Evolutionary conservation across 2,113 vertebrate species (phyloP).

Genomic region (Antechinus stuartii): DNA sequence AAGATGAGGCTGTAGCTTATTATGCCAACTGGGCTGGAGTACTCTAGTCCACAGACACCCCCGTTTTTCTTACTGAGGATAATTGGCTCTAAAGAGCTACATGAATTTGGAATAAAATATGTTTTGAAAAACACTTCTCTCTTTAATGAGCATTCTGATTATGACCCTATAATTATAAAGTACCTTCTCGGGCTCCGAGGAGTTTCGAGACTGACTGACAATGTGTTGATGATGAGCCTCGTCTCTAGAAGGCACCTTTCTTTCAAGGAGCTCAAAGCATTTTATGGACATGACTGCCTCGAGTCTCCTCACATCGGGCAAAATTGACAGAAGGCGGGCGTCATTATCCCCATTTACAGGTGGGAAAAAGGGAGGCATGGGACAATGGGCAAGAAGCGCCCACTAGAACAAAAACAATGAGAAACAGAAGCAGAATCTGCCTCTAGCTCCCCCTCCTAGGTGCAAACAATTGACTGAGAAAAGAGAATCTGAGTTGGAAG

Average conservation of each 20-base stretch:
- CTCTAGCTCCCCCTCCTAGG: not conserved
- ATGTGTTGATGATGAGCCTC: not conserved
- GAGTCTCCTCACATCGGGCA: not conserved
- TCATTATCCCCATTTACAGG: not conserved
- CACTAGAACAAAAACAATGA: not conserved
- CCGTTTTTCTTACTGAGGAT: conserved; percentile 34
- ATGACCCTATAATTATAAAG: conserved; percentile 41
- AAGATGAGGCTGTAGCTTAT: not conserved
- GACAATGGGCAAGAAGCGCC: not conserved
- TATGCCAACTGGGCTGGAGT: not conserved
- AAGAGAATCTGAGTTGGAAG: not conserved
- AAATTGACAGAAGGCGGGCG: not conserved
- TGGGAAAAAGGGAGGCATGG: not conserved
- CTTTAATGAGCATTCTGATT: not conserved
- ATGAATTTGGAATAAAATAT: conserved; percentile 22
- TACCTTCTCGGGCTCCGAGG: not conserved
- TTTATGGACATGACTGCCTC: not conserved
- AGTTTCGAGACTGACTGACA: not conserved
- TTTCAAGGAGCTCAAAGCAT: not conserved
- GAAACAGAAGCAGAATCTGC: not conserved
- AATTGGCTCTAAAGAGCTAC: conserved; percentile 34
- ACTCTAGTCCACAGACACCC: conserved; percentile 27
- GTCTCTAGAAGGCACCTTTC: not conserved
- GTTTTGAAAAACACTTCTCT: conserved; percentile 29
- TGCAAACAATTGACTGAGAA: not conserved